Percentiles rank a stretch among this genome's conserved stretches.
These are phyloP conservation scores for Eclectus roratus DNA, from an alignment of 2,113 vertebrate genomes.

Conservation along the genomic window DNA sequence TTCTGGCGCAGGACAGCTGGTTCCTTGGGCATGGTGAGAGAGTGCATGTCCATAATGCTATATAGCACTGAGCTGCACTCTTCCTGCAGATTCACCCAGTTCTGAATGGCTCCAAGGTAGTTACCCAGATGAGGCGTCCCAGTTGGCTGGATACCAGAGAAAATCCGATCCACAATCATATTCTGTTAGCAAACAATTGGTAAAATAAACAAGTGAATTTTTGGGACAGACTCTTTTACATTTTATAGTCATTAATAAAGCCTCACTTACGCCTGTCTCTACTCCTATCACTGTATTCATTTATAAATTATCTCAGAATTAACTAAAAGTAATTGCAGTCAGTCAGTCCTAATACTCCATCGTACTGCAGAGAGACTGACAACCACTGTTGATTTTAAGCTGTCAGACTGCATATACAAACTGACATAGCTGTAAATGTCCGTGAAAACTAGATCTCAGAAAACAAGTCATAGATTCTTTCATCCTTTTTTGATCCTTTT, in stretches of 20 bases:
- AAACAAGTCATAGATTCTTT: background rate
- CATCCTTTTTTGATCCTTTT: background rate
- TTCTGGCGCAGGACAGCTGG: slow-evolving; percentile 76
- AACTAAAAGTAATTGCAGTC: background rate
- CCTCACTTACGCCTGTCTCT: background rate
- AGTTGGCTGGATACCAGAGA: slow-evolving; percentile 95
- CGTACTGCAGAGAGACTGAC: background rate
- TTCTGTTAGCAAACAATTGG: slow-evolving; percentile 57
- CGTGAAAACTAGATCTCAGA: background rate
- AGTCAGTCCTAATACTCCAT: background rate
- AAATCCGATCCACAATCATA: slow-evolving; percentile 69
- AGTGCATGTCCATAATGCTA: slow-evolving; percentile 93
- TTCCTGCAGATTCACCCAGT: slow-evolving; percentile 88
- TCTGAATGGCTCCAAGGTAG: slow-evolving; percentile 93
- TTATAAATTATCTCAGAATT: background rate
- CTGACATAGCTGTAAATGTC: background rate
- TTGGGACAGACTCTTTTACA: background rate
- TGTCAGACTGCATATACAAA: background rate
- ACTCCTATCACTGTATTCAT: background rate
- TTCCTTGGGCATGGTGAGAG: slow-evolving; percentile 88
- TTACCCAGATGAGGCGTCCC: slow-evolving; percentile 92
- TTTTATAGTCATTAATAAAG: background rate
- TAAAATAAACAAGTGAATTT: background rate
- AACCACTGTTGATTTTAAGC: background rate
- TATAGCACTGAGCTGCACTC: slow-evolving; percentile 81